Base-by-base conservation (phyloP, 2,888 invertebrate genomes). In the Apodemia zela region DNA sequence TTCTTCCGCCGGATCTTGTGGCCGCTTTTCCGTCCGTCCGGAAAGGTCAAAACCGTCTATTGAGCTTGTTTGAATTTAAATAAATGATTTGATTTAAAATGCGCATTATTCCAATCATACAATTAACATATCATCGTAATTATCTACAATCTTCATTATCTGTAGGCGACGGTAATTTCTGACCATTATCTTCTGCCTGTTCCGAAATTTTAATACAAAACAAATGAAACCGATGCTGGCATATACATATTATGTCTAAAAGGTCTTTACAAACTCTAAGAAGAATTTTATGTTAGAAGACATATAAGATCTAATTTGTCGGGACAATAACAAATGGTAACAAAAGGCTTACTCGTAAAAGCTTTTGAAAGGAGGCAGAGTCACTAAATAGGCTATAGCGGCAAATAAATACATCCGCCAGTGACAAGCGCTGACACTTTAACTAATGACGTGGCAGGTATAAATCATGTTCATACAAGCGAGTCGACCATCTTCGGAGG, bases 371-470 rank as follows among this genome's bases (percentile, higher is more conserved):
- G 61, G 47, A 75, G 42, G 72, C 68, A 67, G 58, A 64, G 66
- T 69, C 70, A 74, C 75, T 76, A 75, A 75, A 78, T 78, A 81
- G 78, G 73, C 73, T 76, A 76, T 72, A 69, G 75, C 73, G 78
- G 82, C 85, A 80, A 88, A 88, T 87, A 86, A 85, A 82, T 72
- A 79, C 80, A 85, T 87, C 87, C 86, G 86, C 75, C 74, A 67
- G 72, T 77, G 80, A 86, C 85, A 82, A 78, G 75, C 78, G 85
- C 75, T 85, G 87, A 86, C 87, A 87, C 25, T 51, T 78, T 80
- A 83, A 85, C 83, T 87, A 89, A 90, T 87, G 89, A 81, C 82
- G 76, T 78, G 79, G 78, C 89, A 89, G 89, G 89, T 89, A 90
- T 90, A 89, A 89, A 89, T 90, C 89, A 89, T 89, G 80, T 77